Base-by-base conservation (phyloP, 1,140 invertebrate species). In the Monomorium pharaonis region DNA sequence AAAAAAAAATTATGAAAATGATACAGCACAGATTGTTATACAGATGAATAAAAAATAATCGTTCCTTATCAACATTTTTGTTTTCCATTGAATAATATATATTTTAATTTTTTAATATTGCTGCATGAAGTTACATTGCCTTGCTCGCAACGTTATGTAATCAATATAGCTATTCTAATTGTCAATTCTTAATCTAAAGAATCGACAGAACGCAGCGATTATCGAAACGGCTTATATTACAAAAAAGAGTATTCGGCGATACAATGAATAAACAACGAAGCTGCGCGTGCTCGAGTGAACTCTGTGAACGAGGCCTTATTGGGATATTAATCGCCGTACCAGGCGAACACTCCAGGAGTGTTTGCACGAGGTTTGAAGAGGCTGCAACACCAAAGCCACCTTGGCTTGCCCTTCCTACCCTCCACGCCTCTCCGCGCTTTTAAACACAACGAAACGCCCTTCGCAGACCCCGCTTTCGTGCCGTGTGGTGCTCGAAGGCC, bases 321-420 rank as follows among this genome's bases (percentile, higher is more conserved):
- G 91, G 94, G 90, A 94, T 94, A 94, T 94, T 94, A 94, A 94
- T 93, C 93, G 93, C 86, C 80, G 88, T 90, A 90, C 78, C 85
- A 91, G 86, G 89, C 85, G 89, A 91, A 90, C 89, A 86, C 84
- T 87, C 85, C 87, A n/a, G n/a, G 84, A 93, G 93, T 94, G 92
- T 94, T 94, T 94, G 92, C 92, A 91, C 91, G 89, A 93, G 77
- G 86, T 90, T 91, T 93, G 90, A 92, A 94, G 92, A 94, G 93
- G 90, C 92, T 92, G 91, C 92, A 92, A 93, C 92, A 91, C 92
- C 91, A 90, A 93, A 37, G 92, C 81, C 60, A 60, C 90, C 92
- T 89, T 88, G 84, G 84, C 83, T 44, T 27, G n/a, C 65, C 76
- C 60, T 63, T 51, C 76, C 60, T 58, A 51, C 72, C 58, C 77